phyloP scores from a whole-genome alignment of 2,797 vertebrate genomes.

The Enteromius afrohamiltoni region DNA sequence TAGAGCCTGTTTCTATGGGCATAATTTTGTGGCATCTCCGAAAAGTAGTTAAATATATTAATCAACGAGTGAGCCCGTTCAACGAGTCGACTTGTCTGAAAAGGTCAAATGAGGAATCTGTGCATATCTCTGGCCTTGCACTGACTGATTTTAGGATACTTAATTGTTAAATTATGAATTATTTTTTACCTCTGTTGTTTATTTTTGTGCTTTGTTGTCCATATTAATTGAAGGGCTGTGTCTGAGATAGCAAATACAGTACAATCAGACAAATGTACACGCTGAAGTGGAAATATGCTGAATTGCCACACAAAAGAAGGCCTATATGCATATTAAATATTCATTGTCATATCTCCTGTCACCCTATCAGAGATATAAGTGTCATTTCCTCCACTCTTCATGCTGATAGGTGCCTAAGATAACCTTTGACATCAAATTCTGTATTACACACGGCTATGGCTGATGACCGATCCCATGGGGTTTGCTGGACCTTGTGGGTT shows the following conservation, averaged over 20 bases:
- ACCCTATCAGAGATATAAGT: background rate
- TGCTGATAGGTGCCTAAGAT: constrained; percentile 1
- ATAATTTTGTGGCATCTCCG: too few species aligned
- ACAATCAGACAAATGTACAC: background rate
- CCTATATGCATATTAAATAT: background rate
- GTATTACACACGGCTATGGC: background rate
- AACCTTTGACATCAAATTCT: constrained; percentile 23
- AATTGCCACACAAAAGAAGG: background rate
- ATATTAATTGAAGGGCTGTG: too few species aligned
- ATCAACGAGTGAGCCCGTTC: too few species aligned
- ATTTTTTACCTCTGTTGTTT: too few species aligned
- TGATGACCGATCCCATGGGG: constrained; percentile 41
- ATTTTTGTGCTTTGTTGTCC: background rate
- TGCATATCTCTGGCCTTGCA: too few species aligned
- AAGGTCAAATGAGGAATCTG: too few species aligned
- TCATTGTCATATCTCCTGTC: constrained; percentile 10
- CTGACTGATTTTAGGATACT: too few species aligned
- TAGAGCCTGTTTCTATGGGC: too few species aligned
- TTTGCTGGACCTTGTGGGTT: constrained; percentile 67
- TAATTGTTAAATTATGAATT: too few species aligned
- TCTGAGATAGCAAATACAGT: background rate
- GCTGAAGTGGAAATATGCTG: background rate
- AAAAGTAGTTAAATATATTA: too few species aligned
- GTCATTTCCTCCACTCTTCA: background rate
- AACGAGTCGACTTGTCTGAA: too few species aligned